Base-by-base conservation (phyloP, 1,140 invertebrate genomes). In the Megalopta genalis region DNA sequence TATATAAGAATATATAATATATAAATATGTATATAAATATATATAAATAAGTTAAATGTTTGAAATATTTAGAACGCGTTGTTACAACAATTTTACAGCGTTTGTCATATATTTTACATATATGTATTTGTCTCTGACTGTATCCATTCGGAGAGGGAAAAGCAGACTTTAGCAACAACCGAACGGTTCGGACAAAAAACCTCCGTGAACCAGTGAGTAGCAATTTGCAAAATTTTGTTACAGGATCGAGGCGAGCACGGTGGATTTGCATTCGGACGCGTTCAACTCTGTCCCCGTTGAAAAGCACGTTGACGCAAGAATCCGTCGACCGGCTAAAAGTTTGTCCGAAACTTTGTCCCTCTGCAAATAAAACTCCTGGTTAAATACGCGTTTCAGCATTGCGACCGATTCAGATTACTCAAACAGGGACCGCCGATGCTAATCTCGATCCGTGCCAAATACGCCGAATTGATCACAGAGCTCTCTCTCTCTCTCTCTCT, bases 361-460 rank as follows among this genome's bases (percentile, higher is more conserved):
- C 39, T 14, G 2, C 66, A 27, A 77, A 77, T 77, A 70, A 77
- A 77, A 77, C 75, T 76, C 39, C 10, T n/a, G 12, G 73, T 9
- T 25, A 65, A 59, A 68, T 42, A 68, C 46, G 63, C 25, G 42
- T 65, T 65, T 37, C 42, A 74, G 32, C 6, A 64, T 10, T 27
- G 42, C 4, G 46, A 60, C 32, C 49, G 49, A 77, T 74, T 12
- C 18, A 62, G 65, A 77, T 77, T 60, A 49, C 8, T 12, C 54
- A 25, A 18, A 27, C 39, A 7, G 65, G 32, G 32, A 49, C 46
- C 23, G 23, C 14, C 39, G 21, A 12, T 7, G 23, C 52, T 32
- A 54, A 74, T 54, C 46, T 18, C n/a, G 49, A 0, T 18, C 25
- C 46, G 65, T 12, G 9, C 6, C 63, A 18, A 49, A 49, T 8